A percentile compares a stretch with the other conserved stretches of the same genome.
Conservation (phyloP, 1,140 invertebrate genomes). For the Scaptomyza montana region DNA sequence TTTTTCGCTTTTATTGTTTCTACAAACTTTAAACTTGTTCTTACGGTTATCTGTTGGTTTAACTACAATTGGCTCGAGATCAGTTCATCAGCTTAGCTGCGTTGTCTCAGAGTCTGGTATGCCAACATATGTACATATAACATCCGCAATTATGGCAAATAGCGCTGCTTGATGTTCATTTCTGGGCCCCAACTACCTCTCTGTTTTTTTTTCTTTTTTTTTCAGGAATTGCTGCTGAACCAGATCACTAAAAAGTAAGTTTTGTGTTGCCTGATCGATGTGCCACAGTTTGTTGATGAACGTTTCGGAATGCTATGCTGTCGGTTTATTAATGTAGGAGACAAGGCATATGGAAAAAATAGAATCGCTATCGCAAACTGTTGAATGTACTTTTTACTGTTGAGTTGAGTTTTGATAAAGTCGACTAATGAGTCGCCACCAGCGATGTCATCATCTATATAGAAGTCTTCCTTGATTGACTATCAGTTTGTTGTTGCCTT, state of each 20-base stretch:
- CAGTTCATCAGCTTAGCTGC: constrained; percentile 3
- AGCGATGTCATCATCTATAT: too few species aligned
- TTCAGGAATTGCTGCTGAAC: constrained; percentile 40
- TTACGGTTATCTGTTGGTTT: constrained; percentile 77
- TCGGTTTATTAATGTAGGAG: neutral
- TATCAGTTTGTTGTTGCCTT: too few species aligned
- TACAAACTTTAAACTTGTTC: constrained; percentile 58
- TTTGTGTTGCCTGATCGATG: constrained; percentile 31
- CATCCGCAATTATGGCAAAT: constrained; percentile 82
- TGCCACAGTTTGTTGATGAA: constrained; percentile 61
- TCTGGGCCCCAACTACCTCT: constrained; percentile 11
- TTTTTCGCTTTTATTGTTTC: constrained; percentile 9
- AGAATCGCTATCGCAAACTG: too few species aligned
- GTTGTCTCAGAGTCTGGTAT: constrained; percentile 56
- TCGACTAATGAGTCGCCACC: too few species aligned
- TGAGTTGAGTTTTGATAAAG: too few species aligned
- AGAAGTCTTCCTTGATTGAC: too few species aligned
- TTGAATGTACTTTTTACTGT: too few species aligned
- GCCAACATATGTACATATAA: constrained; percentile 74
- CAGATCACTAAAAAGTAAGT: neutral
- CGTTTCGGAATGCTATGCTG: constrained; percentile 29
- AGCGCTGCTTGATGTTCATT: constrained; percentile 68
- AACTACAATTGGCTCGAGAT: constrained; percentile 66
- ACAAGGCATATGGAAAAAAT: constrained; percentile 7
- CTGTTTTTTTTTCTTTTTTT: neutral